Base-by-base conservation (phyloP, 1,140 invertebrate genomes). In the Solen grandis region DNA sequence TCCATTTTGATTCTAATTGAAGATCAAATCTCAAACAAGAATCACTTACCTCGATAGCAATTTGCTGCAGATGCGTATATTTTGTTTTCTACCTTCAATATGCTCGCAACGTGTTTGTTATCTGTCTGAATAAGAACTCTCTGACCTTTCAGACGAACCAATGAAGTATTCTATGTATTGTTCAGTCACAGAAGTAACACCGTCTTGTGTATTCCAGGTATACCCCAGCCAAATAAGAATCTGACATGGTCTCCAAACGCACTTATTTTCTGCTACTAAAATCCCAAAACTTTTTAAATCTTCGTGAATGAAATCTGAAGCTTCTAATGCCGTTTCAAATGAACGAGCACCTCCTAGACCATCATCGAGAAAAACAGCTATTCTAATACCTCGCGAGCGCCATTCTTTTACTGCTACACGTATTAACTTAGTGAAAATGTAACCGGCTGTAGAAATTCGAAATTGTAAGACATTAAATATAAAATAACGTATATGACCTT, bases 211-310 rank as follows among this genome's bases (percentile, higher is more conserved):
- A 50, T 73, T 41, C 69, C 69, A 68, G 3, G 35, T 16, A n/a
- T 73, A 57, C 38, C 81, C 81, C 27, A 83, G 35, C 75, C 81
- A 83, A n/a, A n/a, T n/a, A n/a, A n/a, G n/a, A n/a, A n/a, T n/a
- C n/a, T n/a, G n/a, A n/a, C 13, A 5, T 31, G 81, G 81, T 25
- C 27, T 8, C 81, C 81, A 76, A 19, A n/a, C n/a, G n/a, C n/a
- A n/a, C n/a, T n/a, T n/a, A n/a, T n/a, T n/a, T n/a, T n/a, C n/a
- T n/a, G n/a, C n/a, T n/a, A n/a, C n/a, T n/a, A n/a, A n/a, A n/a
- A n/a, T n/a, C n/a, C n/a, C n/a, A n/a, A n/a, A n/a, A n/a, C n/a
- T n/a, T n/a, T n/a, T n/a, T n/a, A n/a, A n/a, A n/a, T n/a, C n/a
- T n/a, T n/a, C n/a, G n/a, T 35, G 66, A 35, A 2, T 55, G 35